phyloP scores from a whole-genome alignment of 2,797 vertebrate genomes.

The Okamejei kenojei region DNA sequence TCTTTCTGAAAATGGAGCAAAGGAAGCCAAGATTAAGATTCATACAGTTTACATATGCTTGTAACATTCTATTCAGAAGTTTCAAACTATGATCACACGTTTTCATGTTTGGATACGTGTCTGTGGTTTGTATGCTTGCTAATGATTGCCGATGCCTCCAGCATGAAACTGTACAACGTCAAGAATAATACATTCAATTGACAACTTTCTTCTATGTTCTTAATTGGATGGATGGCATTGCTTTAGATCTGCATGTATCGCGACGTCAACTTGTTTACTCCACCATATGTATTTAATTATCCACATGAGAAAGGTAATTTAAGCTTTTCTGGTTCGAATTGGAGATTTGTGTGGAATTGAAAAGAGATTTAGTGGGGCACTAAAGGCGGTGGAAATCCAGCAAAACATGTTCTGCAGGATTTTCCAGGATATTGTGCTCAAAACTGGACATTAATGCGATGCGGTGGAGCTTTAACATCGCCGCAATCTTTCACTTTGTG shows the following conservation, averaged over 20 bases:
- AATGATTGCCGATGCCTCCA: neutral
- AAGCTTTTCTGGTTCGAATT: neutral
- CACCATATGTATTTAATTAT: neutral
- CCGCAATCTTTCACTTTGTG: too few species aligned
- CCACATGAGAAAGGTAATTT: neutral
- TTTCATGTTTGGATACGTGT: neutral
- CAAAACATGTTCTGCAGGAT: neutral
- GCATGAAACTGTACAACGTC: neutral
- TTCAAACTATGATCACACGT: neutral
- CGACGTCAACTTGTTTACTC: neutral
- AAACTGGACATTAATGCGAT: too few species aligned
- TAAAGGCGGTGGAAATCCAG: neutral
- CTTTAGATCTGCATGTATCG: neutral
- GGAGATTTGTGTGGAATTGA: neutral
- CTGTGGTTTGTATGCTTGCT: neutral
- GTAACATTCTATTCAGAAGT: neutral
- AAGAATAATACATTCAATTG: neutral
- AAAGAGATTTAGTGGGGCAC: neutral
- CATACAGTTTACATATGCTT: neutral
- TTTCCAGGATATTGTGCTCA: neutral
- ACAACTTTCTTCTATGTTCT: neutral
- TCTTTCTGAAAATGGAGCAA: neutral
- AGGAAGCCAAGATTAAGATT: neutral
- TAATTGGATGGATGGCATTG: neutral
- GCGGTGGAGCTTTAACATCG: too few species aligned